Evolutionary conservation across 2,113 vertebrate species (phyloP), one percentile per base, ranked within the genome.

Genomic region (Mesoclemmys tuberculata): DNA sequence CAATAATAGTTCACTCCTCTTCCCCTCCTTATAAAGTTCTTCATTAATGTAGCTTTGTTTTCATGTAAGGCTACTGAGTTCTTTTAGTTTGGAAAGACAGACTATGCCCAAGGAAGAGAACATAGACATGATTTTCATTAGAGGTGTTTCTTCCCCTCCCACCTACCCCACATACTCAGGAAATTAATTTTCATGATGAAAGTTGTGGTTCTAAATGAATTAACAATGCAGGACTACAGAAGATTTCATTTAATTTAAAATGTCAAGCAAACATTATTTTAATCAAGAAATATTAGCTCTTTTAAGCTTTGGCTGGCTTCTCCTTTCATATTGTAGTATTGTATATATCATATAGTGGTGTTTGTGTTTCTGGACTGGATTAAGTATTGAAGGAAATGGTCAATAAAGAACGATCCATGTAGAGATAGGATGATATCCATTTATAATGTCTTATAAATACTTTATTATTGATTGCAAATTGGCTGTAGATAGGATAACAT

Each of bases 231-330:
- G 31, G 12, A 6, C 75, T 79, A 91, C 86, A 84, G 64, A 92
- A 84, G 27, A 11, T 88, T 80, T 91, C 81, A 61, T 64, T 88
- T 88, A 97, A 91, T 85, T 96, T 27, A 3, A 95, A 96, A 92
- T 87, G 78, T 75, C 77, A 93, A 97, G 38, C 18, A 80, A 94
- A n/a, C 16, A 90, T 48, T 88, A 84, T 95, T 96, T 95, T 94
- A 97, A 93, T 90, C 56, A 91, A 89, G 89, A 93, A 52, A 95
- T 87, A 88, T 58, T 2, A 1, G 11, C 93, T 81, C 85, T 82
- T 93, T 81, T 75, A 49, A 82, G 78, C 10, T 82, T 75, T 93
- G 74, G 38, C 21, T 85, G 89, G 58, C 84, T 79, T n/a, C n/a
- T 96, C 75, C 4, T 88, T 93, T 96, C 96, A 24, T 77, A 91